Conservation (phyloP, 2,113 vertebrate species). For the Meleagris gallopavo region DNA sequence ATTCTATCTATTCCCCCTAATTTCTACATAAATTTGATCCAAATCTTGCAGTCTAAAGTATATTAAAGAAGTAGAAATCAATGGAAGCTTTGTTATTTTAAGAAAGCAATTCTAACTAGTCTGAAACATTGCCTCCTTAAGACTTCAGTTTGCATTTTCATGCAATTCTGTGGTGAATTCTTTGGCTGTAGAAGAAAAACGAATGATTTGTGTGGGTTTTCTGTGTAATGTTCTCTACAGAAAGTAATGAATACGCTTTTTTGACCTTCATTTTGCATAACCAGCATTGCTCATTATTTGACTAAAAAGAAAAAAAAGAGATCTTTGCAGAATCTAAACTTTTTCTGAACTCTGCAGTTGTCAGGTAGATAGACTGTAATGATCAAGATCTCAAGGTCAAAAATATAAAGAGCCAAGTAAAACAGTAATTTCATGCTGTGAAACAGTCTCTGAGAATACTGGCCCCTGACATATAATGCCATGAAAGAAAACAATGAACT, state of each 20-base stretch:
- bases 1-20: background rate
- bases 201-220: background rate
- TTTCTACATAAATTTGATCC: background rate
- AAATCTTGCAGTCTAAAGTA: background rate
- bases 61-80: conserved; percentile 13
- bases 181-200: background rate
- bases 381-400: conserved; percentile 55
- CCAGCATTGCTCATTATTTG: background rate
- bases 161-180: background rate
- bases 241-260: background rate
- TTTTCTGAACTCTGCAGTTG: background rate
- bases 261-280: background rate
- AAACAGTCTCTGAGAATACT: conserved; percentile 30
- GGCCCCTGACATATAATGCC: conserved; percentile 16
- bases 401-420: conserved; percentile 20
- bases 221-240: background rate
- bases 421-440: conserved; percentile 38
- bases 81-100: background rate
- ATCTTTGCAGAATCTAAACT: background rate
- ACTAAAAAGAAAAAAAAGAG: background rate
- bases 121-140: background rate
- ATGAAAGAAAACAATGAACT: conserved; percentile 23
- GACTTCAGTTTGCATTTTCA: background rate
- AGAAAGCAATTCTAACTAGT: background rate
- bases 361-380: background rate